Evolutionary conservation across 2,797 vertebrate species (phyloP), one percentile per base, ranked within the genome.

Genomic region (Anniella stebbinsi): DNA sequence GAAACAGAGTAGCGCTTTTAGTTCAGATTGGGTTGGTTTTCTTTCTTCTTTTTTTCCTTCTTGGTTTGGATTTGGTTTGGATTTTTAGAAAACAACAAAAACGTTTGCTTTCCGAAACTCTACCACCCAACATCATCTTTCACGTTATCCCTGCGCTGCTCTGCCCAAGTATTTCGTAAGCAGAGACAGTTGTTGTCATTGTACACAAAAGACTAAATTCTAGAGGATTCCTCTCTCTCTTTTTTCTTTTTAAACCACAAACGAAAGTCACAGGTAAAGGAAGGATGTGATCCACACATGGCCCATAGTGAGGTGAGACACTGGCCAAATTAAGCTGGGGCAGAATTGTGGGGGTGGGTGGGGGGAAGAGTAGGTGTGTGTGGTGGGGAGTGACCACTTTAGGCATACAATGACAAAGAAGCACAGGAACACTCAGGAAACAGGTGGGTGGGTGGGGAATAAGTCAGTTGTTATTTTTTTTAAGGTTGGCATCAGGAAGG

Each of bases 201-300:
- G 93, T 89, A 92, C 86, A 93, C 89, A 66, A 1, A 94, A 91
- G 88, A 89, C 93, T 92, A 92, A 11, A 10, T 90, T 93, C 93
- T 80, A 93, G 93, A 92, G 88, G 95, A 94, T 97, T 92, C 95
- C 81, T 36, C 91, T 41, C 57, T 60, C 48, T 90, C 76, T 72
- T 48, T 80, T 41, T n/a, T 45, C 9, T 85, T 57, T 45, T 57
- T 45, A 18, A 82, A 76, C 95, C 96, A 97, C 97, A 97, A 97
- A 98, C 97, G 97, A 97, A 97, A 97, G 97, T 96, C 96, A 98
- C 97, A 97, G 91, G 96, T 94, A 96, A 91, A 97, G 93, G 96
- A 91, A 97, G 93, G 96, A 95, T 95, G 97, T 93, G 88, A 97
- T 36, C 75, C 97, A 97, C 95, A 84, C 96, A 97, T 97, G 97